Evolutionary conservation across 1,140 invertebrate species (phyloP).

Genomic region (Mactra quadrangularis): DNA sequence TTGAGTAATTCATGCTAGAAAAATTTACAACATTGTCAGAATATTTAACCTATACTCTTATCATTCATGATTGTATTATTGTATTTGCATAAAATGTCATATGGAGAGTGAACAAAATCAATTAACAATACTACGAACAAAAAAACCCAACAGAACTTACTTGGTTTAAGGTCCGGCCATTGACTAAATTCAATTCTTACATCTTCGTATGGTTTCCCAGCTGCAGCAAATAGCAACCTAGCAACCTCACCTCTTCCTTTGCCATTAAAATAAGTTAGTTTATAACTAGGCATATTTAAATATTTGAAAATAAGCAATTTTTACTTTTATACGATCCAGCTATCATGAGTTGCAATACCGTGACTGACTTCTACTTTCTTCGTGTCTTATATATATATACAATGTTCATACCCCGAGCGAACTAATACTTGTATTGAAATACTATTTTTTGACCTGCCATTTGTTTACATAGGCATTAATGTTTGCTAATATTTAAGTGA

Average conservation of each 20-base stretch:
- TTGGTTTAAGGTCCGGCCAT: conserved; percentile 68
- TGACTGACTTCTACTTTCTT: too few relatives aligned
- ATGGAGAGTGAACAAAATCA: background rate
- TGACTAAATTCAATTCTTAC: conserved; percentile 51
- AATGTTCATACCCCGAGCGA: too few relatives aligned
- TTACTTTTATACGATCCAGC: too few relatives aligned
- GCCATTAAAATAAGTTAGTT: conserved; percentile 61
- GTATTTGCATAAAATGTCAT: background rate
- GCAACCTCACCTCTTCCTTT: conserved; percentile 70
- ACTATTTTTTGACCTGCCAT: too few relatives aligned
- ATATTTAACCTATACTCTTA: background rate
- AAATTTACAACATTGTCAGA: background rate
- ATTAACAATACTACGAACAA: background rate
- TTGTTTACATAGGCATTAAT: too few relatives aligned
- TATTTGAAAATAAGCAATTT: too few relatives aligned
- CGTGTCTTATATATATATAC: too few relatives aligned
- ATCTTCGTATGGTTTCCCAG: conserved; percentile 69
- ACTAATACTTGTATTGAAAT: too few relatives aligned
- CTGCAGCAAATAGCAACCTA: conserved; percentile 68
- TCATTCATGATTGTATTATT: background rate
- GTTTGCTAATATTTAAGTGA: too few relatives aligned
- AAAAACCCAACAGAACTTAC: conserved; percentile 16
- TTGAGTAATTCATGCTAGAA: background rate
- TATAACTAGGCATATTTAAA: conserved; percentile 46
- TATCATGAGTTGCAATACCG: too few relatives aligned